phyloP scores from a whole-genome alignment of 2,113 vertebrate genomes.

The cattle (Bos taurus) region DNA sequence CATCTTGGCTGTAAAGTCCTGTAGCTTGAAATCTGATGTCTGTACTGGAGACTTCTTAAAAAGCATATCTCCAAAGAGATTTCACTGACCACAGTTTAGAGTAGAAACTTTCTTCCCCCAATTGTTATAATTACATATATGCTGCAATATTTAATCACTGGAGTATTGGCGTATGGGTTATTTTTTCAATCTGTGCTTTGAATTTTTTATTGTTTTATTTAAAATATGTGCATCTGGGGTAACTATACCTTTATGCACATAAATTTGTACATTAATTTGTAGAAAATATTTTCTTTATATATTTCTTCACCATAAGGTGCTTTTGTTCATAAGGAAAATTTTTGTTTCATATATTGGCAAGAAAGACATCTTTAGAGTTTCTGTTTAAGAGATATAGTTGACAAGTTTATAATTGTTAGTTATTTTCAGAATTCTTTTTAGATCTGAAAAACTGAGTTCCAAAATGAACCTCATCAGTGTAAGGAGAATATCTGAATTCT shows the following conservation, averaged over 20 bases:
- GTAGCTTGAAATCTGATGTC: slow-evolving; percentile 22
- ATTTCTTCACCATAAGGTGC: slow-evolving; percentile 63
- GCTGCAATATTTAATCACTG: slow-evolving; percentile 74
- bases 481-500: slow-evolving; percentile 43
- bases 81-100: slow-evolving; percentile 53
- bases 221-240: slow-evolving; percentile 38
- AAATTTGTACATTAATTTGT: slow-evolving; percentile 66
- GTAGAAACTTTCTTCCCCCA: slow-evolving; percentile 48
- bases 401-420: slow-evolving; percentile 62
- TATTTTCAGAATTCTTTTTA: slow-evolving; percentile 45
- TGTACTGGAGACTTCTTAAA: slow-evolving; percentile 36
- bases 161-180: slow-evolving; percentile 49
- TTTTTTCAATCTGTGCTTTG: slow-evolving; percentile 67
- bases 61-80: slow-evolving; percentile 78
- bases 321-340: slow-evolving; percentile 72
- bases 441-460: slow-evolving; percentile 26
- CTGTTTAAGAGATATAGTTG: slow-evolving; percentile 45
- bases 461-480: slow-evolving; percentile 13
- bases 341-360: slow-evolving; percentile 63
- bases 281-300: slow-evolving; percentile 70
- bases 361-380: slow-evolving; percentile 51
- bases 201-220: slow-evolving; percentile 66
- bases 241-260: slow-evolving; percentile 66
- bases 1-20: slow-evolving; percentile 42
- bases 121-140: slow-evolving; percentile 59